Conservation (phyloP, 2,888 invertebrate species). For the Andrena flavipes region DNA sequence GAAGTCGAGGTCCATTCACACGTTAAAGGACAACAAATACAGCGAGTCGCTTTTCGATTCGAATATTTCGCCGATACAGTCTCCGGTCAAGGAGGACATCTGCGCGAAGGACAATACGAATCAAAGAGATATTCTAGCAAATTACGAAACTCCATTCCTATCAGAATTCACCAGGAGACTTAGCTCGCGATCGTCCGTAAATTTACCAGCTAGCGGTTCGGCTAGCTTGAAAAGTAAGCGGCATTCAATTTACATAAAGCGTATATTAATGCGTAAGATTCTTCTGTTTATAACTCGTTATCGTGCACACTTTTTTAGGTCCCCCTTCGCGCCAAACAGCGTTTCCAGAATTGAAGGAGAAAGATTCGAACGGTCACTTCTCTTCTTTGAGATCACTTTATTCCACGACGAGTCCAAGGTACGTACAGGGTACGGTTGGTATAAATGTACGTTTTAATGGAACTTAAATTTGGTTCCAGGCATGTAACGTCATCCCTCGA, state of each 20-base stretch:
- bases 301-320: conserved; percentile 34
- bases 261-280: background rate
- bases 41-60: conserved; percentile 74
- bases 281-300: background rate
- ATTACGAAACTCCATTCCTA: conserved; percentile 89
- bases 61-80: conserved; percentile 76
- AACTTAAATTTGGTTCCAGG: conserved; percentile 66
- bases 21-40: conserved; percentile 75
- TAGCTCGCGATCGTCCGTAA: conserved; percentile 77
- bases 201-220: conserved; percentile 73
- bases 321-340: conserved; percentile 66
- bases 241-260: background rate
- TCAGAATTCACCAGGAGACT: conserved; percentile 90
- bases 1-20: conserved; percentile 68
- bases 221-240: conserved; percentile 76
- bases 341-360: conserved; percentile 79
- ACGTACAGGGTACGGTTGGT: conserved; percentile 35
- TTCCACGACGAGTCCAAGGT: conserved; percentile 77
- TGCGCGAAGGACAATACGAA: conserved; percentile 66
- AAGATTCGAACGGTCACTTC: conserved; percentile 82
- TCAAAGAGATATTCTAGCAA: conserved; percentile 77
- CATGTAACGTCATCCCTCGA: conserved; percentile 76
- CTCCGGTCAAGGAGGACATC: conserved; percentile 65
- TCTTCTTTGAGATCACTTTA: conserved; percentile 78
- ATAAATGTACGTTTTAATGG: background rate